Evolutionary conservation across 2,113 vertebrate genomes (phyloP), one percentile per base, ranked within the genome.

Genomic region (Herpetotheres cachinnans): DNA sequence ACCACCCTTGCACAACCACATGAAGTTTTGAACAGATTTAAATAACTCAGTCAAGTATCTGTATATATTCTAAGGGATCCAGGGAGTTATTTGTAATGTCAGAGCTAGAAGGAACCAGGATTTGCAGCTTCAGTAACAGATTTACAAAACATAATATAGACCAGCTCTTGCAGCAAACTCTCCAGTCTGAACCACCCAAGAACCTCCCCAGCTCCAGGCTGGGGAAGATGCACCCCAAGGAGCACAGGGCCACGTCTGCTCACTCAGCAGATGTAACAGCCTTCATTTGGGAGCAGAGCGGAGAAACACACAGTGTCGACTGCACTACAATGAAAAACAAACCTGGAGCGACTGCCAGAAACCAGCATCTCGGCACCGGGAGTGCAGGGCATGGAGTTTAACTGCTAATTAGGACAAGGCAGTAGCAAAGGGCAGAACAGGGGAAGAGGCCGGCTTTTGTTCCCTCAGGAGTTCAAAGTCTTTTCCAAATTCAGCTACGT

Each of bases 401-500:
- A 83, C n/a, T 66, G 71, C 76, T 91, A 82, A 81, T 77, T 86
- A 92, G 72, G 55, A 90, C n/a, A 19, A 86, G 52, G 34, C 32
- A 67, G 59, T 34, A 73, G 49, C 32, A 32, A 85, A 79, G 58
- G 62, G 81, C 24, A 65, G 82, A 73, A 61, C 11, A 63, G 26
- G 17, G 49, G 40, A 94, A 56, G 82, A 90, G 38, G 67, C 32
- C 11, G 6, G 46, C 58, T 90, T 87, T 94, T 62, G 62, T 92
- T 85, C 46, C 81, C 49, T 69, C 32, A 32, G n/a, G 67, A 92
- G 59, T 46, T 88, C 74, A 72, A 90, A 90, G 76, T 38, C 71
- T 73, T 92, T 86, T 63, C 79, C 52, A 54, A 86, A 92, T 59
- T 65, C 96, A 96, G 79, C 79, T 73, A 89, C 42, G 46, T 30